phyloP scores from a whole-genome alignment of 1,140 invertebrate species.

The Calosoma granatense region DNA sequence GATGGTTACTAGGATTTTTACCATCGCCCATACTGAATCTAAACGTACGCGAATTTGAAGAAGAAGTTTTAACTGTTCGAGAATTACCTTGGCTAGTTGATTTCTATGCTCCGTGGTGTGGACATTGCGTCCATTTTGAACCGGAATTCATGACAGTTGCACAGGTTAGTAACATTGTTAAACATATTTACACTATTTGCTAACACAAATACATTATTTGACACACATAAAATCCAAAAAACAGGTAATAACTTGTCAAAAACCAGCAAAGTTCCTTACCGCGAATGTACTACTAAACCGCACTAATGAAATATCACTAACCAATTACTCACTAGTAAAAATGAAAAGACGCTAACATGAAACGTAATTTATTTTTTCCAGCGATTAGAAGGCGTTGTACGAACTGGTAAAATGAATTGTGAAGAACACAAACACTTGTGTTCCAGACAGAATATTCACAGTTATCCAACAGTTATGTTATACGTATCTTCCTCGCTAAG shows the following conservation, averaged over 20 bases:
- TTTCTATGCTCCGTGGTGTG: constrained; percentile 69
- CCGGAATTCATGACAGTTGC: constrained; percentile 57
- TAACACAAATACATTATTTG: not conserved
- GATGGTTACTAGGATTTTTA: constrained; percentile 50
- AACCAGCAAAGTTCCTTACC: no score
- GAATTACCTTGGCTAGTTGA: constrained; percentile 52
- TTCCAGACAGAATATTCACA: constrained; percentile 48
- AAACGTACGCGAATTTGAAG: constrained; percentile 30
- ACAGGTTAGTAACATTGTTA: constrained; percentile 37
- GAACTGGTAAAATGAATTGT: constrained; percentile 73
- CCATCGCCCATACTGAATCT: constrained; percentile 40
- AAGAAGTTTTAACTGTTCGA: constrained; percentile 34
- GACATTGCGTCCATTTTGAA: constrained; percentile 57
- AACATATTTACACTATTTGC: not conserved
- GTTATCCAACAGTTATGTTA: constrained; percentile 54
- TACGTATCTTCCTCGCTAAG: constrained; percentile 24
- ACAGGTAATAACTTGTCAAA: not conserved
- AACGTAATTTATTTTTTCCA: constrained; percentile 18
- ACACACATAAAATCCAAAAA: not conserved
- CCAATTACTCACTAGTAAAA: no score
- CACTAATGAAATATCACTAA: no score
- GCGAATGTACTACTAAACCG: no score
- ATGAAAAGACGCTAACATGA: not conserved
- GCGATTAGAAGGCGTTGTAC: constrained; percentile 53
- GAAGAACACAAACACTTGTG: constrained; percentile 65